These are phyloP conservation scores for Diadumene lineata DNA, from an alignment of 92 coral and sea anemone species.

Conservation along the genomic window DNA sequence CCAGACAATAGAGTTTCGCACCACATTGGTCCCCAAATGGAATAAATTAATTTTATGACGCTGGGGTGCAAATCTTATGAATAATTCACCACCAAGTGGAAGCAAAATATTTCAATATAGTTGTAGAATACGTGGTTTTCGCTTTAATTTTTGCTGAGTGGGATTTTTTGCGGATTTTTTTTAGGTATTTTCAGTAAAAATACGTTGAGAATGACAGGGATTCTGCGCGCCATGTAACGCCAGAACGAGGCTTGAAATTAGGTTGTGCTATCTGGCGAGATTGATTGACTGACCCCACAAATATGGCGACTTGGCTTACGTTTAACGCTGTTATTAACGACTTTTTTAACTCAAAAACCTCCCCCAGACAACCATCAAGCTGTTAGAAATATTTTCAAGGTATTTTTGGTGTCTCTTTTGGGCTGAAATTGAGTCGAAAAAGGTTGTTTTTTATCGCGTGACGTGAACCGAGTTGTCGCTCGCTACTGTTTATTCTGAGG, in stretches of 20 bases:
- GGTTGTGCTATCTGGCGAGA: constrained; percentile 59
- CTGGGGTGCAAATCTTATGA: not conserved
- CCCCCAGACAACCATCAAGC: constrained; percentile 46
- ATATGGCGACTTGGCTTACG: constrained; percentile 82
- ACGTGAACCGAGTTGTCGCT: constrained; percentile 67
- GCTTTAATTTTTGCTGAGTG: not conserved
- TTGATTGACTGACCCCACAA: constrained; percentile 91
- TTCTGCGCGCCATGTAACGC: constrained; percentile 41
- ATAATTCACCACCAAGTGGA: constrained; percentile 1
- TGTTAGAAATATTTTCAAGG: constrained; percentile 28
- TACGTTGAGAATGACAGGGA: constrained; percentile 17
- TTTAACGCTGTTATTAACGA: constrained; percentile 61
- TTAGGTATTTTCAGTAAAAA: not conserved
- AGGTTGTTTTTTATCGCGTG: constrained; percentile 73
- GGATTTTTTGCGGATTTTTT: constrained; percentile 9
- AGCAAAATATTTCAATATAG: not conserved
- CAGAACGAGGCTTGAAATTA: constrained; percentile 72
- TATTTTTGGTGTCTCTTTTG: constrained; percentile 10
- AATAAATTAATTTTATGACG: not conserved
- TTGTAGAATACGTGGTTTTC: not conserved
- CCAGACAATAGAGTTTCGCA: not conserved
- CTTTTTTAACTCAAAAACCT: constrained; percentile 55
- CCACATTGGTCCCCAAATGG: not conserved
- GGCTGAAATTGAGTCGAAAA: constrained; percentile 41
- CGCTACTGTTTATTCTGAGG: constrained; percentile 74